These are phyloP conservation scores for Ursus arctos DNA, from an alignment of 2,113 vertebrate genomes.

Conservation along the genomic window DNA sequence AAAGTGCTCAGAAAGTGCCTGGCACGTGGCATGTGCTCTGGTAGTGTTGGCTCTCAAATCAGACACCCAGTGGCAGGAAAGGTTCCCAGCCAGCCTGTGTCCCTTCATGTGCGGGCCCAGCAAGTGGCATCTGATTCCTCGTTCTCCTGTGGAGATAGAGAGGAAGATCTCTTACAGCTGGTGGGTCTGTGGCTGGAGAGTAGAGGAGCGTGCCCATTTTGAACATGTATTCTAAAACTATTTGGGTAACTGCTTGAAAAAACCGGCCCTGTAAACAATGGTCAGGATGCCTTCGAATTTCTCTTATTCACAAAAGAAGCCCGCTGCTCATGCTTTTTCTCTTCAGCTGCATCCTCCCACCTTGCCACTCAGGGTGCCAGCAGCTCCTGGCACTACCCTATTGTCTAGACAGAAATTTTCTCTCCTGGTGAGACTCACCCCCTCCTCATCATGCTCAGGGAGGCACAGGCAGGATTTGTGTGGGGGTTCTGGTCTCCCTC, in stretches of 20 bases:
- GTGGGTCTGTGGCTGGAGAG: background rate
- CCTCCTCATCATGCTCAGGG: background rate
- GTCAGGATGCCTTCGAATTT: background rate
- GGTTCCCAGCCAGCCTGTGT: background rate
- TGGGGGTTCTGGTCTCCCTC: background rate
- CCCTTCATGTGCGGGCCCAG: background rate
- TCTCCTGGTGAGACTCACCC: background rate
- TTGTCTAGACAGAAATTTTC: background rate
- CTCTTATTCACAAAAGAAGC: background rate
- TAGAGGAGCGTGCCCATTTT: background rate
- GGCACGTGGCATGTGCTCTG: background rate
- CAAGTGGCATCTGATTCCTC: background rate
- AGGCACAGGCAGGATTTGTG: background rate
- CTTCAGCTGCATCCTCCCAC: background rate
- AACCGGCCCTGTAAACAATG: background rate
- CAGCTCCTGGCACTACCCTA: background rate
- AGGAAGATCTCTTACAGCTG: background rate
- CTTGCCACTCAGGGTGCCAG: background rate
- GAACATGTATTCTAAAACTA: background rate
- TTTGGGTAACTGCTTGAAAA: background rate
- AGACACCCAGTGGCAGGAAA: background rate
- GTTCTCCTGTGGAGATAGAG: background rate
- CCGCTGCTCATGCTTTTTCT: background rate
- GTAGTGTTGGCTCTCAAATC: background rate
- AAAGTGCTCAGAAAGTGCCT: background rate